Percentiles rank a stretch among this genome's conserved stretches.
Conservation (phyloP, 2,888 invertebrate species). For the Agrochola litura region DNA sequence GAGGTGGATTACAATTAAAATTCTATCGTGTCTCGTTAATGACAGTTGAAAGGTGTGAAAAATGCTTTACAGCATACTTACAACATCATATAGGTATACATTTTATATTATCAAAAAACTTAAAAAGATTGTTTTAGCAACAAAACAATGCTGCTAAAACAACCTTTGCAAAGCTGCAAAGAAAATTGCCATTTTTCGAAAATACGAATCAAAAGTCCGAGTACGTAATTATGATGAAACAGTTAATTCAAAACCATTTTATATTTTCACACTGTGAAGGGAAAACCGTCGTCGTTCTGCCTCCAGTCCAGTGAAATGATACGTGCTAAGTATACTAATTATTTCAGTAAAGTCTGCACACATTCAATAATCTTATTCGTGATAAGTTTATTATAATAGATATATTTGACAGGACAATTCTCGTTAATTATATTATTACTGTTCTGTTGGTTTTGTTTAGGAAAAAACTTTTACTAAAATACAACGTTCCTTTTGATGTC, state of each 20-base stretch:
- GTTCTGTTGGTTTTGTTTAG: not conserved
- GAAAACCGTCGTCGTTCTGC: not conserved
- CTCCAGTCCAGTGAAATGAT: not conserved
- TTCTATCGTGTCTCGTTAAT: too few relatives aligned
- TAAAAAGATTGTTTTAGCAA: not conserved
- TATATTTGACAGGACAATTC: not conserved
- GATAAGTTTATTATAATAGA: not conserved
- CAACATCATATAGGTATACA: too few relatives aligned
- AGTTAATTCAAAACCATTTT: not conserved
- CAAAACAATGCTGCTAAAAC: too few relatives aligned
- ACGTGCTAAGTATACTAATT: not conserved
- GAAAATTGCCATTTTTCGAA: not conserved
- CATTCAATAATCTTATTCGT: not conserved
- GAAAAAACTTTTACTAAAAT: too few relatives aligned
- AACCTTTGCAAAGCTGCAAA: not conserved
- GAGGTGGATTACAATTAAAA: too few relatives aligned
- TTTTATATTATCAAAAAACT: too few relatives aligned
- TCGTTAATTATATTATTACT: not conserved
- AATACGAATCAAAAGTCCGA: not conserved
- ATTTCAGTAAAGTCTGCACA: not conserved
- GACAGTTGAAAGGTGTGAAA: too few relatives aligned
- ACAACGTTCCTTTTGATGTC: too few relatives aligned
- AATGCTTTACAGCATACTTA: too few relatives aligned
- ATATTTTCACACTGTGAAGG: not conserved
- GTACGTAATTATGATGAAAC: not conserved